Conservation (phyloP, 2,797 vertebrate species). For the Rousettus madagascariensis region DNA sequence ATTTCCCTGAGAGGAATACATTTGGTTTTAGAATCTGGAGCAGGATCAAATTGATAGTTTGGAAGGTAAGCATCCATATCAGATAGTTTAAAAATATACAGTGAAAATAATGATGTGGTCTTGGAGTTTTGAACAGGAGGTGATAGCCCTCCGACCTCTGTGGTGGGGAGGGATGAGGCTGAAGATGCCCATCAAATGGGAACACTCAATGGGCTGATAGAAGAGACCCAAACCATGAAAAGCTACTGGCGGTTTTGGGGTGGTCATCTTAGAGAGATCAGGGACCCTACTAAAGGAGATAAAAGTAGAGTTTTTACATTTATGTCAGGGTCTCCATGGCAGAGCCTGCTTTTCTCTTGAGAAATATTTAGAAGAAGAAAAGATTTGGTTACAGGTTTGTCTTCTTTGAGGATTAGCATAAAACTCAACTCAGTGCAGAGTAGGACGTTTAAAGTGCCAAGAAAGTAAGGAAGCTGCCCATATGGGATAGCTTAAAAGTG, state of each 20-base stretch:
- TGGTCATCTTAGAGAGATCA: neutral
- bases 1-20: neutral
- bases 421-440: neutral
- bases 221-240: neutral
- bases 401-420: neutral
- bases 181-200: neutral
- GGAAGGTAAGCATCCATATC: neutral
- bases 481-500: neutral
- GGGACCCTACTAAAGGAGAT: neutral
- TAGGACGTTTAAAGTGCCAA: neutral
- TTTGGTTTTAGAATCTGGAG: neutral
- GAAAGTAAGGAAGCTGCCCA: neutral
- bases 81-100: neutral
- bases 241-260: neutral
- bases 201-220: neutral
- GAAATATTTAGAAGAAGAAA: neutral
- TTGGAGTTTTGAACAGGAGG: neutral
- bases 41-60: neutral
- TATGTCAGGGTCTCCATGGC: neutral
- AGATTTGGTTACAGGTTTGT: neutral
- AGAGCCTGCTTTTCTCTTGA: conserved; percentile 19
- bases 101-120: neutral
- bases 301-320: neutral
- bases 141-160: neutral
- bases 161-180: neutral